Conservation (phyloP, 2,888 invertebrate species). For the Eucriotettix oculatus region DNA sequence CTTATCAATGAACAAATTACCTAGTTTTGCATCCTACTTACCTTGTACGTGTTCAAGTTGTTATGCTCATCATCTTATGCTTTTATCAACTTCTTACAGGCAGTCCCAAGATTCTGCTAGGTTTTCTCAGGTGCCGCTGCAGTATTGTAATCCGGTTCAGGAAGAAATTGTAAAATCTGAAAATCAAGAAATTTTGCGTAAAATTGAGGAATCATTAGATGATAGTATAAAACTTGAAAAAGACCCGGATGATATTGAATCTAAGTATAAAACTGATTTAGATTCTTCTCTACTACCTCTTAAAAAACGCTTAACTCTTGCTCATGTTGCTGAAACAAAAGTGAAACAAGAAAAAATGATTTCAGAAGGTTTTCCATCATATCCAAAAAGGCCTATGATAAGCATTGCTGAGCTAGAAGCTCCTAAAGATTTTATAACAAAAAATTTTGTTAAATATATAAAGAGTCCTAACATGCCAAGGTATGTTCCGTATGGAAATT, state of each 20-base stretch:
- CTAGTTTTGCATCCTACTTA: background rate
- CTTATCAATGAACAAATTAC: too few relatives aligned
- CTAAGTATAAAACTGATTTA: constrained; percentile 2
- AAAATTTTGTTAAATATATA: background rate
- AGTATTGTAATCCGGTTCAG: background rate
- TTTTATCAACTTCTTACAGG: background rate
- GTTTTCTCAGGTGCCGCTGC: background rate
- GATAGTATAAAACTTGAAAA: background rate
- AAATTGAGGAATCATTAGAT: constrained; percentile 2
- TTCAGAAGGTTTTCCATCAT: constrained; percentile 16
- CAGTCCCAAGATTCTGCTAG: background rate
- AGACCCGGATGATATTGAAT: background rate
- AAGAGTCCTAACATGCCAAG: background rate
- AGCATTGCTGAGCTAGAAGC: constrained; percentile 24
- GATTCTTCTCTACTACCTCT: constrained; percentile 3
- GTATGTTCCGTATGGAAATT: too few relatives aligned
- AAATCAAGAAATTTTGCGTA: background rate
- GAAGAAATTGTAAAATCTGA: background rate
- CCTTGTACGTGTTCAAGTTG: background rate
- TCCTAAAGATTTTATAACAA: background rate
- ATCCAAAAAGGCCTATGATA: constrained; percentile 25
- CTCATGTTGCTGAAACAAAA: background rate
- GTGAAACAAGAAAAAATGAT: background rate
- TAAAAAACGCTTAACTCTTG: constrained; percentile 1
- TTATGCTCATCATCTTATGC: background rate